Base-by-base conservation (phyloP, 1,140 invertebrate species). In the Platyscapa corneri region DNA sequence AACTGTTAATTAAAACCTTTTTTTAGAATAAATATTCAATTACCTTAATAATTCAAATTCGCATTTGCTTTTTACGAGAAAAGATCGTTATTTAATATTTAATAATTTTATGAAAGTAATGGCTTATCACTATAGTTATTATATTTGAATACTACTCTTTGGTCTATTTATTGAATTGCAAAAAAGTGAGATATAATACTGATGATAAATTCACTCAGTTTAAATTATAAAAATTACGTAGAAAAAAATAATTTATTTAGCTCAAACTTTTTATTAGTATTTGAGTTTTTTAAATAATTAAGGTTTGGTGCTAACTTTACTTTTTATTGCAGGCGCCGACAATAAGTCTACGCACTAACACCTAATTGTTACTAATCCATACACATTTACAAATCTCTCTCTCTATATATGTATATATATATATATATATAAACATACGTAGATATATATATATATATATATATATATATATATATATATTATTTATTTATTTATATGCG, bases 251-350 rank as follows among this genome's bases (percentile, higher is more conserved):
- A 60, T 70, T 64, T 56, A 74, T 82, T 84, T 67, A 76, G 42
- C 30, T 77, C 46, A 83, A 23, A 70, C 74, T 76, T 78, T 67
- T 74, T 37, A 60, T 84, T 81, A 30, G 37, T 76, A 27, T 65
- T 85, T 65, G 78, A 85, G 70, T 85, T 76, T 49, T 20, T 39
- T 53, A 82, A 82, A 76, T 76, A 82, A 81, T 75, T 56, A 78
- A 82, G 74, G 80, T 39, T 86, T 86, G 85, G 85, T 86, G 85
- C 91, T 92, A 93, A 92, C 90, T 88, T 90, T 89, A 91, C 89
- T 93, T 93, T 94, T 90, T 93, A 93, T 94, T 94, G 91, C 94
- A 94, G 94, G 92, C 93, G 94, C 92, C 93, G 94, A 93, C 93
- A 94, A 93, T 93, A 93, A 93, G 92, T 93, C 93, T 93, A 90